A percentile compares a stretch with the other conserved stretches of the same genome.
These are phyloP conservation scores for Venustoraphidia nigricollis DNA, from an alignment of 2,888 invertebrate species.

Conservation along the genomic window DNA sequence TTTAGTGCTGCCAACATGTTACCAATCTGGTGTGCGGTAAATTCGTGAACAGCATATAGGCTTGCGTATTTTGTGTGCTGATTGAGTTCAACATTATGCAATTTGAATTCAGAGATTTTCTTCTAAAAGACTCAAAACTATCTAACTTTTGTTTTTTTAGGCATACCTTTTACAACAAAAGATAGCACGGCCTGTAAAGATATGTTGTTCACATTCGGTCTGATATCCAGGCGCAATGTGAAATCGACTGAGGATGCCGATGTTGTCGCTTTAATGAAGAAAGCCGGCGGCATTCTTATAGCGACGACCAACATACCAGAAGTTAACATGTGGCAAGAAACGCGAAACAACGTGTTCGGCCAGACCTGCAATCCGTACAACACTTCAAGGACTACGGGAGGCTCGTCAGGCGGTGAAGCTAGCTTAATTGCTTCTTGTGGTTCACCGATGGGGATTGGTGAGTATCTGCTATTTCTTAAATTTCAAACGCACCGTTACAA, in stretches of 20 bases:
- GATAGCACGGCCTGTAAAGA: slow-evolving; percentile 72
- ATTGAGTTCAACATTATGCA: too few species aligned
- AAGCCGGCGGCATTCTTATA: slow-evolving; percentile 73
- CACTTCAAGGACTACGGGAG: slow-evolving; percentile 69
- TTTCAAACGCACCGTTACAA: not conserved
- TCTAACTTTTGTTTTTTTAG: slow-evolving; percentile 23
- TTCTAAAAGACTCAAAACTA: too few species aligned
- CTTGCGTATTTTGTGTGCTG: too few species aligned
- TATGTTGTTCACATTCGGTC: slow-evolving; percentile 52
- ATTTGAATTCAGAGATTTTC: too few species aligned
- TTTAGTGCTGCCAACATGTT: too few species aligned
- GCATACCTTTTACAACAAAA: slow-evolving; percentile 86
- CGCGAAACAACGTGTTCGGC: slow-evolving; percentile 77
- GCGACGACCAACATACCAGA: slow-evolving; percentile 90
- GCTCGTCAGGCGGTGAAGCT: slow-evolving; percentile 84
- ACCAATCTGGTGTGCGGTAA: too few species aligned
- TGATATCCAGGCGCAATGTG: slow-evolving; percentile 40
- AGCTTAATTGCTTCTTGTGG: slow-evolving; percentile 64
- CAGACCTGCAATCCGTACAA: slow-evolving; percentile 87
- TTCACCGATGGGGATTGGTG: slow-evolving; percentile 69
- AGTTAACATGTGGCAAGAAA: slow-evolving; percentile 84
- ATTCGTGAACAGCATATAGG: too few species aligned
- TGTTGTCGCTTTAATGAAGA: slow-evolving; percentile 51
- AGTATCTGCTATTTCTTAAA: slow-evolving; percentile 13
- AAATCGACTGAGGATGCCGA: slow-evolving; percentile 63